These are phyloP conservation scores for Myripristis jacobus DNA, from an alignment of 2,797 vertebrate genomes.

Conservation along the genomic window DNA sequence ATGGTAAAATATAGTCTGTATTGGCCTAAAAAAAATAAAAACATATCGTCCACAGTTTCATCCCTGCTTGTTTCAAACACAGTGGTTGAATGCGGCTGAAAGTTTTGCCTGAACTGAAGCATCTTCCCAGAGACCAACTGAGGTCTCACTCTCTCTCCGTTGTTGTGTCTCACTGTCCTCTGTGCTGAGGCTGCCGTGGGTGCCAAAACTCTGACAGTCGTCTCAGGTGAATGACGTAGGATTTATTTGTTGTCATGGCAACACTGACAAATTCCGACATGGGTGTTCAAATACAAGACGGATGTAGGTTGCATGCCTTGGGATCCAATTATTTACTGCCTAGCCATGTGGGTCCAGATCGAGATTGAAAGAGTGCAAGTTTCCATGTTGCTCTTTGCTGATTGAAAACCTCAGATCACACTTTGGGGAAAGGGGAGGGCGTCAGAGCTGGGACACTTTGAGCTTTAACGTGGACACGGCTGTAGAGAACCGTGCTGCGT, in stretches of 20 bases:
- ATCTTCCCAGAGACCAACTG: too few species aligned
- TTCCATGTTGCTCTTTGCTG: background rate
- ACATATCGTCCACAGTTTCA: too few species aligned
- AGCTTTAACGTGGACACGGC: background rate
- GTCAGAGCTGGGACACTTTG: background rate
- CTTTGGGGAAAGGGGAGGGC: too few species aligned
- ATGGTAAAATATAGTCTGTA: too few species aligned
- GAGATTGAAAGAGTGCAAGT: background rate
- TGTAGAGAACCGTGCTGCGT: background rate
- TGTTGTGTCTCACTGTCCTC: background rate
- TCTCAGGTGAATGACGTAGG: slow-evolving; percentile 14
- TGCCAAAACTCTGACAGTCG: slow-evolving; percentile 3
- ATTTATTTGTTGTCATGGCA: slow-evolving; percentile 22
- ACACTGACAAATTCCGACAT: slow-evolving; percentile 13
- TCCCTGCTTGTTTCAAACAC: too few species aligned
- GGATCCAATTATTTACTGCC: background rate
- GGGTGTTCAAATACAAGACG: background rate
- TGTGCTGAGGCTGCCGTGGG: too few species aligned
- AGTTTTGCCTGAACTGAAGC: too few species aligned
- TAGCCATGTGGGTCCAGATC: too few species aligned
- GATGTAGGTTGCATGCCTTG: background rate
- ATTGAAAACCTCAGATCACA: slow-evolving; percentile 8
- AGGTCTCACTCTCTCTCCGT: too few species aligned
- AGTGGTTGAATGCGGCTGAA: too few species aligned
- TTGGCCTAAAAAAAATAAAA: too few species aligned